phyloP scores from a whole-genome alignment of 2,888 invertebrate genomes.

The Platerodrilus igneus region DNA sequence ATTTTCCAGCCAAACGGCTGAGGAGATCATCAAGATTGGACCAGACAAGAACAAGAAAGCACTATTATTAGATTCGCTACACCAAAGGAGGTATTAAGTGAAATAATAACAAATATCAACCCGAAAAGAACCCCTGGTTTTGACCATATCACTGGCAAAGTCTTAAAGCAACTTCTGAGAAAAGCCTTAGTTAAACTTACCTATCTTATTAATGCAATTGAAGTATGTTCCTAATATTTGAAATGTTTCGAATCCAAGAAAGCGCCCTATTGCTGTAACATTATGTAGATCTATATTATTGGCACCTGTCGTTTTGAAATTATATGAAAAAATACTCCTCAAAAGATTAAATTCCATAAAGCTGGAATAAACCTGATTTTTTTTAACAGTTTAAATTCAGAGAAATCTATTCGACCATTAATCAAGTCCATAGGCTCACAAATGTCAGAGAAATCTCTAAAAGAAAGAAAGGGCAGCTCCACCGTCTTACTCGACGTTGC shows the following conservation, averaged over 20 bases:
- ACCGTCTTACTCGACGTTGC: background rate
- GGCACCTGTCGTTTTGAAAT: conserved; percentile 26
- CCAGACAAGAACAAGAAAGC: conserved; percentile 7
- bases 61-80: background rate
- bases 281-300: conserved; percentile 28
- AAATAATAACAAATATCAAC: conserved; percentile 8
- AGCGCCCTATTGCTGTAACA: conserved; percentile 11
- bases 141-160: conserved; percentile 3
- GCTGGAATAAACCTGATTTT: no score
- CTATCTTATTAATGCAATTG: conserved; percentile 8
- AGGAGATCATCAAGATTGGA: conserved; percentile 6
- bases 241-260: conserved; percentile 8
- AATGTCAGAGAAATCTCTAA: background rate
- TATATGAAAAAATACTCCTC: conserved; percentile 16
- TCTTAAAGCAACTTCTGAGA: conserved; percentile 8
- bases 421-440: background rate
- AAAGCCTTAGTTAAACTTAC: conserved; percentile 7
- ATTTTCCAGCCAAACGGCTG: conserved; percentile 9
- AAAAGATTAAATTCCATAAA: conserved; percentile 12
- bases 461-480: background rate
- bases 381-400: background rate
- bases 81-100: conserved; percentile 7
- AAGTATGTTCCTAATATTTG: conserved; percentile 20
- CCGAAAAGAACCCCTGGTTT: no score
- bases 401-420: background rate